Evolutionary conservation across 2,797 vertebrate genomes (phyloP).

Genomic region (Trachops cirrhosus): DNA sequence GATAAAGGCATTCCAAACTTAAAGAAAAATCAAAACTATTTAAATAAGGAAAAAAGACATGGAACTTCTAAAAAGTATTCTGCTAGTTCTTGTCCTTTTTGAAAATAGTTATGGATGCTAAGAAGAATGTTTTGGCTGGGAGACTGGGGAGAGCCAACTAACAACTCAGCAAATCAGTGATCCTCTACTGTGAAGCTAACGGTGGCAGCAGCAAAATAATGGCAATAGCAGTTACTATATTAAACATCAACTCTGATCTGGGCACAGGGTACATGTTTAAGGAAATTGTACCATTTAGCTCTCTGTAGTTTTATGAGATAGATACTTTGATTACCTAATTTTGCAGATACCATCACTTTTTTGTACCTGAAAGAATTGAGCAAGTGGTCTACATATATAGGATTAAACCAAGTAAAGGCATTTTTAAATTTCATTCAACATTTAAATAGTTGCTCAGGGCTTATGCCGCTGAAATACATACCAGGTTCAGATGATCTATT

Average conservation of each 20-base stretch:
- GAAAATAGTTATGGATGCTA: not conserved
- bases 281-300: not conserved
- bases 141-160: not conserved
- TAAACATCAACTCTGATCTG: not conserved
- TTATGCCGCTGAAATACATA: not conserved
- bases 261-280: not conserved
- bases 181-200: not conserved
- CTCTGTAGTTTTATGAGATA: not conserved
- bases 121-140: not conserved
- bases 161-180: not conserved
- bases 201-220: not conserved
- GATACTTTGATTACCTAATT: not conserved
- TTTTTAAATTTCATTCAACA: not conserved
- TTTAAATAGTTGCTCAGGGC: not conserved
- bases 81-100: not conserved
- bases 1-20: not conserved
- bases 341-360: not conserved
- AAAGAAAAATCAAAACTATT: constrained; percentile 30
- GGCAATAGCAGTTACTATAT: not conserved
- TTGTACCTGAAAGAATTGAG: not conserved
- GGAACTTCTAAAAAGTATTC: not conserved
- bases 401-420: not conserved
- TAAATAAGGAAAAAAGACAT: not conserved
- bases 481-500: not conserved
- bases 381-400: not conserved